A percentile compares a stretch with the other conserved stretches of the same genome.
phyloP scores from a whole-genome alignment of 2,888 invertebrate genomes.

The Hermaeophaga mercurialis region DNA sequence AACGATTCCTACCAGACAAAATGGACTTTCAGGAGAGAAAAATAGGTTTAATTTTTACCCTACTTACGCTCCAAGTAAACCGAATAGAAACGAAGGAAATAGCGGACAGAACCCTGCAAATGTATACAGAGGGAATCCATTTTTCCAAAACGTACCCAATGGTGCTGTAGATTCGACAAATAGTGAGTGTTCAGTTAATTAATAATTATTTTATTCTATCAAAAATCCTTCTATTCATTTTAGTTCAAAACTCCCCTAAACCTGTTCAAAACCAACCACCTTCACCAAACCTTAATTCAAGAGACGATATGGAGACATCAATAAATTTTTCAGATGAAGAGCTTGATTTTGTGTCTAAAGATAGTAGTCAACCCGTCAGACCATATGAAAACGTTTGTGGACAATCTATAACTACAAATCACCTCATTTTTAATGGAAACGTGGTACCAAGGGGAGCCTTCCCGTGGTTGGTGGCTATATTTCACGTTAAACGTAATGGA shows the following conservation, averaged over 20 bases:
- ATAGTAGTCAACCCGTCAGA: conserved; percentile 9
- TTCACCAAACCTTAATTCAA: neutral
- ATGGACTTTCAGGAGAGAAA: conserved; percentile 22
- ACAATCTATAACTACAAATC: conserved; percentile 46
- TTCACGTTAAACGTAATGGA: conserved; percentile 47
- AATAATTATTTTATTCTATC: no score
- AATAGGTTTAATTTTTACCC: conserved; percentile 35
- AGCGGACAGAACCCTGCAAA: conserved; percentile 17
- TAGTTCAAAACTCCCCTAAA: neutral
- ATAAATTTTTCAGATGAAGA: conserved; percentile 8
- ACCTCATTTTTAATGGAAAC: conserved; percentile 49
- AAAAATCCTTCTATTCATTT: no score
- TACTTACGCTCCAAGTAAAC: conserved; percentile 16
- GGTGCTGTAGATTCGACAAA: no score
- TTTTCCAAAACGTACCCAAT: conserved; percentile 15
- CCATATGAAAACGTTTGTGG: conserved; percentile 46
- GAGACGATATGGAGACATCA: neutral
- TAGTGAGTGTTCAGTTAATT: no score
- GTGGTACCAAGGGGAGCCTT: conserved; percentile 49
- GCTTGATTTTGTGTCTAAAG: conserved; percentile 14
- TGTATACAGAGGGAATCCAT: conserved; percentile 30
- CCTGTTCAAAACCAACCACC: neutral
- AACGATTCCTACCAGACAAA: no score
- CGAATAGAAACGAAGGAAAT: conserved; percentile 3
- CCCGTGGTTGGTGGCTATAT: conserved; percentile 56